Percentiles rank a stretch among this genome's conserved stretches.
Evolutionary conservation across 1,140 invertebrate species (phyloP).

Genomic region (Lucilia cuprina): DNA sequence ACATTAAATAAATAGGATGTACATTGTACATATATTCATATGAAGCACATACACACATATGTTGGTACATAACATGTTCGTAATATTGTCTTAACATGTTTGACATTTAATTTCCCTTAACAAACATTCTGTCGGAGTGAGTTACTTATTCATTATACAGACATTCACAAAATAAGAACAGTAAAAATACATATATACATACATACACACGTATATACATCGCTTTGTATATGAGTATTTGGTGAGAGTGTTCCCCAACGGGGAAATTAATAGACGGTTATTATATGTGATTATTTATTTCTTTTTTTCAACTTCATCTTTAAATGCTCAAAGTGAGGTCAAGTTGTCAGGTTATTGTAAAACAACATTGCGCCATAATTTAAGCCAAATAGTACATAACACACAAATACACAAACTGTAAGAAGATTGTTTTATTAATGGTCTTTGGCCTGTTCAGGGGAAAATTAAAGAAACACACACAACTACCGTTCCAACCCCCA

Average conservation of each 20-base stretch:
- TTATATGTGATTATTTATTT: not conserved
- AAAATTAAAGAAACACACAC: not conserved
- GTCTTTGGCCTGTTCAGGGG: not conserved
- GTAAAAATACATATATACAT: not conserved
- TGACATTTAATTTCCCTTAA: conserved; percentile 11
- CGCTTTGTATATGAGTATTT: not conserved
- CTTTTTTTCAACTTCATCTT: not conserved
- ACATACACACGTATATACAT: not conserved
- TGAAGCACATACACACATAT: no score
- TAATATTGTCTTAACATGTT: not conserved
- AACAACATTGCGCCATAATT: not conserved
- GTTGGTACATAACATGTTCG: no score
- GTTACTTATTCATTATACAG: not conserved
- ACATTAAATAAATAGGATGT: no score
- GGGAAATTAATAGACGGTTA: conserved; percentile 2
- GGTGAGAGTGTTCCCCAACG: not conserved
- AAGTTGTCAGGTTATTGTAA: not conserved
- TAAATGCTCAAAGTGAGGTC: not conserved
- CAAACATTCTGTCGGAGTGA: not conserved
- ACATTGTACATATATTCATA: no score
- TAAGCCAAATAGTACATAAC: not conserved
- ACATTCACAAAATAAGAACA: not conserved
- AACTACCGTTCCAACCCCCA: no score
- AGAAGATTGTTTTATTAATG: conserved; percentile 1
- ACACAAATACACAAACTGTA: not conserved